Percentiles rank a stretch among this genome's conserved stretches.
Conservation (phyloP, 2,888 invertebrate genomes). For the Leucophenga montana region DNA sequence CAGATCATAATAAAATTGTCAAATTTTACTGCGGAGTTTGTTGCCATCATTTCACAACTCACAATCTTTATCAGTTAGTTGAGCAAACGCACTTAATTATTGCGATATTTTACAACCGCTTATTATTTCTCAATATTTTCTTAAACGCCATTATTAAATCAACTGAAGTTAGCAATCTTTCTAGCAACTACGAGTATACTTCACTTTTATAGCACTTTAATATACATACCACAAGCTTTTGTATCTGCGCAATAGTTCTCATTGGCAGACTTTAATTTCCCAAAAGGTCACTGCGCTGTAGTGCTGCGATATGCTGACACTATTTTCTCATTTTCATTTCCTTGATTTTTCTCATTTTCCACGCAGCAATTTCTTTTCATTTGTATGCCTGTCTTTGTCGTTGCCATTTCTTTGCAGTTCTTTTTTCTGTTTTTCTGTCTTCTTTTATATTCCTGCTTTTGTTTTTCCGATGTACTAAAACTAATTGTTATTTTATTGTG, state of each 20-base stretch:
- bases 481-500: conserved; percentile 59
- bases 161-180: too few relatives aligned
- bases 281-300: conserved; percentile 14
- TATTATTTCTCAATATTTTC: too few relatives aligned
- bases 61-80: too few relatives aligned
- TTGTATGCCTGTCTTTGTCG: conserved; percentile 5
- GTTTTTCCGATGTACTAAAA: conserved; percentile 46
- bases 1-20: too few relatives aligned
- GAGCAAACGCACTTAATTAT: too few relatives aligned
- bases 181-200: too few relatives aligned
- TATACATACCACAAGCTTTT: neutral
- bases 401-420: neutral
- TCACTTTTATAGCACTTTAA: neutral
- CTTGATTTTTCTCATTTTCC: conserved; percentile 1
- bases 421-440: neutral
- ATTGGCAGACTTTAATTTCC: neutral
- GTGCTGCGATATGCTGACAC: neutral
- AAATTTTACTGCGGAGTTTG: too few relatives aligned
- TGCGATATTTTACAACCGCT: too few relatives aligned
- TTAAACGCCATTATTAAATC: too few relatives aligned
- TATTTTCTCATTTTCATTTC: conserved; percentile 20
- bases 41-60: too few relatives aligned
- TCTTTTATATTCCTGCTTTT: conserved; percentile 16
- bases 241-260: too few relatives aligned
- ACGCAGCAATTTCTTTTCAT: conserved; percentile 5